Evolutionary conservation across 2,113 vertebrate species (phyloP).

Genomic region (Nerophis lumbriciformis): DNA sequence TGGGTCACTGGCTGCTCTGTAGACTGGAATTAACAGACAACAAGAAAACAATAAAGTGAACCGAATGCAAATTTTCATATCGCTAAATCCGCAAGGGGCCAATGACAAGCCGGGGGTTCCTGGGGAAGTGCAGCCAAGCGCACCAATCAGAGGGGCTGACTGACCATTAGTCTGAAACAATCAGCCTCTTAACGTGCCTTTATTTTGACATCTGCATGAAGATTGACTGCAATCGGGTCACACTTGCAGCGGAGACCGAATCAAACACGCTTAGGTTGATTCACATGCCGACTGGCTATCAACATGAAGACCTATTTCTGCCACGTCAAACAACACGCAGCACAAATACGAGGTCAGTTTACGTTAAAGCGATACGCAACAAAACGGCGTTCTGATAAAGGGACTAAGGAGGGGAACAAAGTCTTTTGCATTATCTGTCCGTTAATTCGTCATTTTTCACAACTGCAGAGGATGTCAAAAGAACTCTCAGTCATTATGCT

Average conservation of each 20-base stretch:
- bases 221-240: conserved; percentile 66
- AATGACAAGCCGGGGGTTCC: conserved; percentile 49
- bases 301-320: conserved; percentile 54
- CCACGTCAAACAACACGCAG: conserved; percentile 27
- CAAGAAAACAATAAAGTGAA: conserved; percentile 72
- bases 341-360: conserved; percentile 38
- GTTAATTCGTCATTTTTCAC: conserved; percentile 33
- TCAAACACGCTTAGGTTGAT: conserved; percentile 55
- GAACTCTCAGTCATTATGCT: conserved; percentile 53
- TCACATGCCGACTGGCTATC: conserved; percentile 54
- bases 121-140: conserved; percentile 63
- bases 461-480: conserved; percentile 42
- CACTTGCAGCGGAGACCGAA: conserved; percentile 41
- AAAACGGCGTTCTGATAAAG: conserved; percentile 16
- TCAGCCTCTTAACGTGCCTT: conserved; percentile 64
- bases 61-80: conserved; percentile 73
- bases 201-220: conserved; percentile 67
- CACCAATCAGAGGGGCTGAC: conserved; percentile 62
- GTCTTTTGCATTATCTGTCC: conserved; percentile 27
- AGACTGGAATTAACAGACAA: conserved; percentile 80
- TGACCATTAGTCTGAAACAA: conserved; percentile 78
- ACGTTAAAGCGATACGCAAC: conserved; percentile 15
- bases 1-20: conserved; percentile 74
- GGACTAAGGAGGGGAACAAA: conserved; percentile 23
- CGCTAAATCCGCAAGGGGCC: conserved; percentile 56